These are phyloP conservation scores for Calypte anna DNA, from an alignment of 2,113 vertebrate species.

Conservation along the genomic window DNA sequence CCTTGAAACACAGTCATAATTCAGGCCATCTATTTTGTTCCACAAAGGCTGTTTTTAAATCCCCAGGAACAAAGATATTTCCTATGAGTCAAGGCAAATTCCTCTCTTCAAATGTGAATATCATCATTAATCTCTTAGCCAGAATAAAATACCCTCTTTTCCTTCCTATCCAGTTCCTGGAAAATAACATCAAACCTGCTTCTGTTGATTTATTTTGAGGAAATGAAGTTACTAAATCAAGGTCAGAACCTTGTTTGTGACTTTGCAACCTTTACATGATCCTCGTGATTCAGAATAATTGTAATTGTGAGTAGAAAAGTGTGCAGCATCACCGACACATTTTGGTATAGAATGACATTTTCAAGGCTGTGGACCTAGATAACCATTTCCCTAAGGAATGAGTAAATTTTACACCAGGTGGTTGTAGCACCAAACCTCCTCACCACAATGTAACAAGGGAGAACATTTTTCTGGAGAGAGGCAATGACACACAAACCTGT, in stretches of 20 bases:
- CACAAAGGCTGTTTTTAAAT: slow-evolving; percentile 28
- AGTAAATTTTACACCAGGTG: neutral
- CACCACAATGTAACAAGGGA: neutral
- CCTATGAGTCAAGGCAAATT: slow-evolving; percentile 39
- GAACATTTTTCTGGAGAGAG: neutral
- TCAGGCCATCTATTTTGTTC: neutral
- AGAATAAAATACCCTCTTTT: neutral
- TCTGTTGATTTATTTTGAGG: neutral
- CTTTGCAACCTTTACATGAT: neutral
- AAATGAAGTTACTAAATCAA: neutral
- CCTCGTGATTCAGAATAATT: neutral
- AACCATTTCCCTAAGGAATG: neutral
- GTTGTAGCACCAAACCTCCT: neutral
- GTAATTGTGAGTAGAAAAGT: neutral
- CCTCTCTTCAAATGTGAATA: neutral
- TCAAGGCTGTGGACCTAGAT: neutral
- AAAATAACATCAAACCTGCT: neutral
- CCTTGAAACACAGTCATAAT: neutral
- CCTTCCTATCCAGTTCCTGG: slow-evolving; percentile 20
- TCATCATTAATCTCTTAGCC: neutral
- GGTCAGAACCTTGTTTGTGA: neutral
- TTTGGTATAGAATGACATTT: neutral
- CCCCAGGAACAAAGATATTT: slow-evolving; percentile 17
- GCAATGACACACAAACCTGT: neutral
- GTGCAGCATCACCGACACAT: neutral